phyloP scores from a whole-genome alignment of 2,113 vertebrate species.

The Agapornis roseicollis region DNA sequence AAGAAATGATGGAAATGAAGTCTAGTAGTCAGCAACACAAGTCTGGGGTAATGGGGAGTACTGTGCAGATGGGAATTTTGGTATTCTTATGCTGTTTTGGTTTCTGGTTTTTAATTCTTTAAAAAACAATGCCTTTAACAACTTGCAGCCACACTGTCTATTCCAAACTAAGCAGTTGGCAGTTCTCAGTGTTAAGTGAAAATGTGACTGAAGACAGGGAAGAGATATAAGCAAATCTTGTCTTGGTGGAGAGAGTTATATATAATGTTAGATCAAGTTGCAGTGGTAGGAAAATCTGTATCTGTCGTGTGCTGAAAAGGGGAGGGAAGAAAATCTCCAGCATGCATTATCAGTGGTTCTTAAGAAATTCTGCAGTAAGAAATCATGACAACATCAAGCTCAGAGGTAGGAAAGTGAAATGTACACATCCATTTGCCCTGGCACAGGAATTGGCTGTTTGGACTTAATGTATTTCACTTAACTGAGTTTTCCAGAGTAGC shows the following conservation, averaged over 20 bases:
- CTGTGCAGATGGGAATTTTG: rapidly evolving
- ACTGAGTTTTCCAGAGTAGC: not conserved
- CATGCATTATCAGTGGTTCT: not conserved
- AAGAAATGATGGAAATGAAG: not conserved
- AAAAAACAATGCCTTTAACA: not conserved
- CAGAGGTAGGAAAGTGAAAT: not conserved
- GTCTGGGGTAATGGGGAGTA: not conserved
- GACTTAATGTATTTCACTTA: not conserved
- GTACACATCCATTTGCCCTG: rapidly evolving
- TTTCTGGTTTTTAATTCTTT: not conserved
- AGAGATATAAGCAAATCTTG: not conserved
- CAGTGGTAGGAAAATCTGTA: not conserved
- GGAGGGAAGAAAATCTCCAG: not conserved
- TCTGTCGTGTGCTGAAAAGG: not conserved
- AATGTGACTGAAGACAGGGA: not conserved
- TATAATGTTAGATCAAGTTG: not conserved
- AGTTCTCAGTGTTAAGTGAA: not conserved
- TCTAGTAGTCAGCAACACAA: rapidly evolving
- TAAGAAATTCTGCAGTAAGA: not conserved
- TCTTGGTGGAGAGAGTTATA: not conserved
- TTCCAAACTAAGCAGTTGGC: not conserved
- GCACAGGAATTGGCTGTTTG: not conserved
- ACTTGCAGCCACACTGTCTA: not conserved
- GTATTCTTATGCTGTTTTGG: not conserved
- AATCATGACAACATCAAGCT: not conserved